A percentile compares a stretch with the other conserved stretches of the same genome.
phyloP scores from a whole-genome alignment of 1,140 invertebrate genomes.

The Panulirus ornatus region DNA sequence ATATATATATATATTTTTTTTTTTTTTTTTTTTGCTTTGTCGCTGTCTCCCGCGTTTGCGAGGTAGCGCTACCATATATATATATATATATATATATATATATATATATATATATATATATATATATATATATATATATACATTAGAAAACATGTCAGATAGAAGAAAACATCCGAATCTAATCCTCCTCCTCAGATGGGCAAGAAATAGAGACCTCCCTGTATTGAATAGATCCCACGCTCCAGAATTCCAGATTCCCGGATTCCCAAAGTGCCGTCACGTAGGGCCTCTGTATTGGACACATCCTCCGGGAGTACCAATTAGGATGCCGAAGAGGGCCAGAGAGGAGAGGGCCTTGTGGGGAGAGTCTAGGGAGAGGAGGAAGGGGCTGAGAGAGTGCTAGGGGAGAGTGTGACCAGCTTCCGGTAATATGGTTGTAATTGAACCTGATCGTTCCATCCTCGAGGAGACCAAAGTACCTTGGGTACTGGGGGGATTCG shows the following conservation, averaged over 20 bases:
- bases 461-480: background rate
- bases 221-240: background rate
- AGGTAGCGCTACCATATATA: too few relatives aligned
- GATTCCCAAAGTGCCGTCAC: slow-evolving; percentile 47
- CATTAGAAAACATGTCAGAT: too few relatives aligned
- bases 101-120: background rate
- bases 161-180: background rate
- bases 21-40: background rate
- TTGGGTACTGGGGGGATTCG: background rate
- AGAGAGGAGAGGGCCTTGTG: slow-evolving; percentile 10
- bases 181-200: background rate
- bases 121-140: background rate
- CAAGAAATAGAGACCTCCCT: slow-evolving; percentile 13
- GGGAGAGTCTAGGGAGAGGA: too few relatives aligned
- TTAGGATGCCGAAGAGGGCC: slow-evolving; percentile 36
- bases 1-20: background rate
- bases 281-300: slow-evolving; percentile 39
- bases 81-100: slow-evolving; percentile 6
- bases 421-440: slow-evolving; percentile 28
- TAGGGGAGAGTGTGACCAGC: too few relatives aligned
- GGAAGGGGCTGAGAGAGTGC: too few relatives aligned
- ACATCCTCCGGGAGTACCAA: slow-evolving; percentile 53
- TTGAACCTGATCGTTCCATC: slow-evolving; percentile 32
- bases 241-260: slow-evolving; percentile 9
- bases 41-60: too few relatives aligned